Percentiles rank a stretch among this genome's conserved stretches.
Evolutionary conservation across 2,113 vertebrate genomes (phyloP).

Genomic region (Choloepus hoffmanni): DNA sequence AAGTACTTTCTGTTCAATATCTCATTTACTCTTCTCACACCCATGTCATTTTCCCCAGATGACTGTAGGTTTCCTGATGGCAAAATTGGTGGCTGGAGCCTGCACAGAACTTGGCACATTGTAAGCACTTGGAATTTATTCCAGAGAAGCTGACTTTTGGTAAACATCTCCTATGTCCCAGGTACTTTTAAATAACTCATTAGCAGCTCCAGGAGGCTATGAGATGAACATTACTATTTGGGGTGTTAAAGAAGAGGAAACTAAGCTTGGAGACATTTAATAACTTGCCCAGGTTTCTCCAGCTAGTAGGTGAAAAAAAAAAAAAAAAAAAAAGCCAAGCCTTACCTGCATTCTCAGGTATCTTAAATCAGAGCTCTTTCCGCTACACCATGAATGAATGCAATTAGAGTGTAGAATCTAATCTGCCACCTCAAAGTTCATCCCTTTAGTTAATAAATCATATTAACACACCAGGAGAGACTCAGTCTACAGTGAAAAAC

Average conservation of each 20-base stretch:
- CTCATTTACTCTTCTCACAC: slow-evolving; percentile 54
- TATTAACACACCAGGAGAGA: slow-evolving; percentile 15
- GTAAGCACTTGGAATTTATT: background rate
- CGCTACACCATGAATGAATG: slow-evolving; percentile 29
- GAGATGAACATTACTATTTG: background rate
- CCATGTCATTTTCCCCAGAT: background rate
- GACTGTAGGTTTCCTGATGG: background rate
- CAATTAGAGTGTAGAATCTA: background rate
- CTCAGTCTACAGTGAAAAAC: background rate
- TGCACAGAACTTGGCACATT: background rate
- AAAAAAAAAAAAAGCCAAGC: background rate
- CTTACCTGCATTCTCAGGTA: background rate
- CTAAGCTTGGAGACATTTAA: background rate
- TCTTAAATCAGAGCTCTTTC: slow-evolving; percentile 21
- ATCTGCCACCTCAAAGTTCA: slow-evolving; percentile 29
- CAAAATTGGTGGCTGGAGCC: too few relatives aligned
- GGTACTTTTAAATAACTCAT: background rate
- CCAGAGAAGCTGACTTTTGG: background rate
- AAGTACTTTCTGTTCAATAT: background rate
- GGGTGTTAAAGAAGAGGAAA: slow-evolving; percentile 34
- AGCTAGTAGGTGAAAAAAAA: background rate
- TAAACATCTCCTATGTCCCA: background rate
- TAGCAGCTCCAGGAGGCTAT: background rate
- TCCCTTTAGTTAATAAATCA: slow-evolving; percentile 58
- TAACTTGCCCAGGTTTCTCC: background rate